A percentile compares a stretch with the other conserved stretches of the same genome.
These are phyloP conservation scores for Nipponia nippon DNA, from an alignment of 2,113 vertebrate species.

Conservation along the genomic window DNA sequence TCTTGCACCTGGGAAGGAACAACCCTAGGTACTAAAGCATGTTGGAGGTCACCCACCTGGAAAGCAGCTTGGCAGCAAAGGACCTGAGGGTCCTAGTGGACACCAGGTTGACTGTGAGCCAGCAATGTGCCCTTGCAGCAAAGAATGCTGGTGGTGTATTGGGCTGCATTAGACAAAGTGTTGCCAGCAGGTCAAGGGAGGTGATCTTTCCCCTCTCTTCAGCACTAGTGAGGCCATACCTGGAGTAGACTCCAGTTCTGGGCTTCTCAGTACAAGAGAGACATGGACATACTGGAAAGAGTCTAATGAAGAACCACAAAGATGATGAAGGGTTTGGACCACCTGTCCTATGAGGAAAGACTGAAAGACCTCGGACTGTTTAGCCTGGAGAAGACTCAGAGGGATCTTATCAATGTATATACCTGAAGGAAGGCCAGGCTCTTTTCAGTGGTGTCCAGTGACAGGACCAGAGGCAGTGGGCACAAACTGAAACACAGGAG, in stretches of 20 bases:
- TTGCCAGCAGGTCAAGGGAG: neutral
- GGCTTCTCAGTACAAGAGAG: neutral
- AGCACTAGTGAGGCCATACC: neutral
- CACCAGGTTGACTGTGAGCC: neutral
- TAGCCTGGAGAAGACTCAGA: neutral
- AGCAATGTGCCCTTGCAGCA: neutral
- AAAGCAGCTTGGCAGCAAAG: neutral
- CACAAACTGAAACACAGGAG: neutral
- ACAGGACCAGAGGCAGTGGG: neutral
- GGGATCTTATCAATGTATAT: neutral
- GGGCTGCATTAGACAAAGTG: neutral
- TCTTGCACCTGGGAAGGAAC: neutral
- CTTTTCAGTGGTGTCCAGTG: neutral
- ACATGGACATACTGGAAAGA: neutral
- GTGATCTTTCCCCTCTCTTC: neutral
- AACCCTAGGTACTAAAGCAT: neutral
- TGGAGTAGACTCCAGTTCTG: neutral
- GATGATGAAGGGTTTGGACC: neutral
- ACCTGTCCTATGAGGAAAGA: neutral
- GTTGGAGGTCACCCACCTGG: neutral
- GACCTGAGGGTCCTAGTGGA: neutral
- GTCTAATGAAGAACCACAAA: neutral
- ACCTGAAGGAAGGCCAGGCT: neutral
- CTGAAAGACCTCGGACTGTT: neutral
- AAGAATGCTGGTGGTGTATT: neutral